Conservation (phyloP, 2,113 vertebrate genomes). For the Dicrurus megarhynchus region DNA sequence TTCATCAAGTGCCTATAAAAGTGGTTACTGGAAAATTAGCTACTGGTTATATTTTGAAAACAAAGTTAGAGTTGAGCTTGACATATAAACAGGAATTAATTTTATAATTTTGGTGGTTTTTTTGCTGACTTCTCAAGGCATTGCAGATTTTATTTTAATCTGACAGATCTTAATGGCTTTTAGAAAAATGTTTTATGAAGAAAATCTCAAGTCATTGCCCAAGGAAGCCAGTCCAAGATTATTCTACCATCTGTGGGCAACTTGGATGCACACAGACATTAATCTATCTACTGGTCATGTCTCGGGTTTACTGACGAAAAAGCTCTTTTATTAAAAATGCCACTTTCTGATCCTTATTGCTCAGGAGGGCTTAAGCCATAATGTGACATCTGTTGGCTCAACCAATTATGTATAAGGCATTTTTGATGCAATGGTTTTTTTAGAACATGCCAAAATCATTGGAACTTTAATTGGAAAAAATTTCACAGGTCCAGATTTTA, state of each 20-base stretch:
- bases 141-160: constrained; percentile 41
- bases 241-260: constrained; percentile 54
- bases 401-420: constrained; percentile 51
- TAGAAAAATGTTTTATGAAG: constrained; percentile 33
- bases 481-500: constrained; percentile 52
- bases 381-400: constrained; percentile 62
- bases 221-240: constrained; percentile 51
- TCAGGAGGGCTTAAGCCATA: constrained; percentile 62
- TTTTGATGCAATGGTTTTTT: constrained; percentile 56
- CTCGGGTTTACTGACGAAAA: constrained; percentile 51
- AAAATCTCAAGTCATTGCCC: constrained; percentile 45
- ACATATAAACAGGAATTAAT: not conserved
- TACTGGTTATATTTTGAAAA: not conserved
- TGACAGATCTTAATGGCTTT: constrained; percentile 41
- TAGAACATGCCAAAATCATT: constrained; percentile 54
- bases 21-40: not conserved
- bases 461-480: constrained; percentile 64
- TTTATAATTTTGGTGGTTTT: not conserved
- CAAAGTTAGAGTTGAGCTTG: not conserved
- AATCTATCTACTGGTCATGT: constrained; percentile 56
- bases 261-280: constrained; percentile 41
- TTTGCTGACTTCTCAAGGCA: constrained; percentile 18
- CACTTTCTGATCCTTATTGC: constrained; percentile 58
- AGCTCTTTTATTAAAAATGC: constrained; percentile 61
- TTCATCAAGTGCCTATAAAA: not conserved